Evolutionary conservation across 2,113 vertebrate genomes (phyloP).

Genomic region (Arenaria interpres): DNA sequence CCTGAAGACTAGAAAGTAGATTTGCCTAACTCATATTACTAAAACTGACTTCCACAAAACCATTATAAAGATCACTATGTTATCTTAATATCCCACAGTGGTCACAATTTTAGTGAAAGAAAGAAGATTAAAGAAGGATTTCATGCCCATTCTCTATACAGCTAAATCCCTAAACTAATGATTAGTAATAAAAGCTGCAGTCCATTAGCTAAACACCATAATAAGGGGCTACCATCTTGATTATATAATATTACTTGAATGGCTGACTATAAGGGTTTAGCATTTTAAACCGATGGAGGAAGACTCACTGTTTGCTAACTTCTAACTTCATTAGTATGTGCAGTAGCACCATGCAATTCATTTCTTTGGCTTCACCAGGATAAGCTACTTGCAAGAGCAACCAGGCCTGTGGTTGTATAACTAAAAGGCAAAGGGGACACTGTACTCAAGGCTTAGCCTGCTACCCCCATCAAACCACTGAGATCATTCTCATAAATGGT

Average conservation of each 20-base stretch:
- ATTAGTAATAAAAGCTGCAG: slow-evolving; percentile 31
- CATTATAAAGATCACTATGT: slow-evolving; percentile 29
- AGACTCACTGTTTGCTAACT: background rate
- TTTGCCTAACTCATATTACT: background rate
- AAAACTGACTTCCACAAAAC: slow-evolving; percentile 16
- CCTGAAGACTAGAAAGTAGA: background rate
- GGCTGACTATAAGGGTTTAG: background rate
- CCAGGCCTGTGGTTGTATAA: background rate
- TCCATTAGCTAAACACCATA: slow-evolving; percentile 45
- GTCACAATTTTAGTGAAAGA: slow-evolving; percentile 39
- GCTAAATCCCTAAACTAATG: slow-evolving; percentile 30
- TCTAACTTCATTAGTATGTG: background rate
- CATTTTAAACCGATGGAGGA: background rate
- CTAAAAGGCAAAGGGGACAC: background rate
- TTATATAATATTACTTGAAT: background rate
- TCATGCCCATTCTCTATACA: background rate
- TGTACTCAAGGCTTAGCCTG: background rate
- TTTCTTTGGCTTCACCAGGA: background rate
- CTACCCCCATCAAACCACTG: background rate
- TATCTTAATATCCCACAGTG: slow-evolving; percentile 14
- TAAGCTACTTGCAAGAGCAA: background rate
- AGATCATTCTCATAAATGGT: background rate
- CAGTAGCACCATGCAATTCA: background rate
- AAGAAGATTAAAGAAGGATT: slow-evolving; percentile 63
- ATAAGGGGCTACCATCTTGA: slow-evolving; percentile 6